phyloP scores from a whole-genome alignment of 2,888 invertebrate genomes.

The Drosophila mayaguana region DNA sequence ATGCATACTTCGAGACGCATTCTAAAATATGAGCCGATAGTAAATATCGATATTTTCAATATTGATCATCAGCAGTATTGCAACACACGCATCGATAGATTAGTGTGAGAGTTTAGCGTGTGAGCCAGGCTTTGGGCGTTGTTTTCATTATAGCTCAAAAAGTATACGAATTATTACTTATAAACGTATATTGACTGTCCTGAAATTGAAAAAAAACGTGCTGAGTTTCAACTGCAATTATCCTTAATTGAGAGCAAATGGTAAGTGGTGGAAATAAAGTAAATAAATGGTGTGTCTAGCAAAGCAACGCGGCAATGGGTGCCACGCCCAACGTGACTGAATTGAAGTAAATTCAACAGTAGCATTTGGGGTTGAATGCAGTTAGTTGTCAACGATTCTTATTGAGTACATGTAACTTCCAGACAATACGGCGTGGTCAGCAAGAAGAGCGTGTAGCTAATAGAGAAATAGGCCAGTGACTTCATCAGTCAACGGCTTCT shows the following conservation, averaged over 20 bases:
- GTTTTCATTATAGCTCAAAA: slow-evolving; percentile 51
- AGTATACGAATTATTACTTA: slow-evolving; percentile 7
- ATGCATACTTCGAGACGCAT: background rate
- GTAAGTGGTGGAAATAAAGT: slow-evolving; percentile 42
- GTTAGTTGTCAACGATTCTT: slow-evolving; percentile 35
- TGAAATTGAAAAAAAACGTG: slow-evolving; percentile 36
- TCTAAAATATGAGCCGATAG: background rate
- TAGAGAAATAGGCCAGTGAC: slow-evolving; percentile 42
- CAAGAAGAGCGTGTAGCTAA: slow-evolving; percentile 32
- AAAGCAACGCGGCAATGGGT: slow-evolving; percentile 37
- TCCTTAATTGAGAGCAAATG: slow-evolving; percentile 53
- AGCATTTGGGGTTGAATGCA: slow-evolving; percentile 37
- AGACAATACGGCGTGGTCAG: slow-evolving; percentile 43
- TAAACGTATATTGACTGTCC: background rate
- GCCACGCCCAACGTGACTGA: slow-evolving; percentile 66
- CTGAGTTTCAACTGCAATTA: slow-evolving; percentile 15
- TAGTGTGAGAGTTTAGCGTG: background rate
- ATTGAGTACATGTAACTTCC: slow-evolving; percentile 29
- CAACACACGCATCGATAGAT: slow-evolving; percentile 36
- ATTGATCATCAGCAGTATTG: slow-evolving; percentile 25
- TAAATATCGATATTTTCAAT: slow-evolving; percentile 19
- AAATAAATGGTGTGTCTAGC: background rate
- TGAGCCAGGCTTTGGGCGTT: slow-evolving; percentile 77
- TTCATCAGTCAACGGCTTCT: slow-evolving; percentile 34
- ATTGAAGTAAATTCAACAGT: slow-evolving; percentile 4